Base-by-base conservation (phyloP, 2,113 vertebrate genomes). In the Phoenicopterus ruber region DNA sequence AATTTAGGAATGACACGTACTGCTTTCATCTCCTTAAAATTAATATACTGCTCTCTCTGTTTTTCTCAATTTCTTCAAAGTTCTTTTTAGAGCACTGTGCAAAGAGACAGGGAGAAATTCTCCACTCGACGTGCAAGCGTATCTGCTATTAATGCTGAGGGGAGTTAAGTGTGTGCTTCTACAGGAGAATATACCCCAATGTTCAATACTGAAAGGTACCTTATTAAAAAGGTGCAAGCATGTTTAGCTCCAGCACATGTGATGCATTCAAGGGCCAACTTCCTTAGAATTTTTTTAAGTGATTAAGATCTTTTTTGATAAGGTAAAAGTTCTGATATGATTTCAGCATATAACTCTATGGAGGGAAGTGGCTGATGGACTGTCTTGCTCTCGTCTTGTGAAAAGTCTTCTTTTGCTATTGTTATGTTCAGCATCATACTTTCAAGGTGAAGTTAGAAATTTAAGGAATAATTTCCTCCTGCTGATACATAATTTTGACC, bases 11-110 rank as follows among this genome's bases (percentile, higher is more conserved):
- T 95, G 94, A 94, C 83, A 82, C 80, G 80, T 94, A 94, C 88
- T 98, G 96, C 97, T 98, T 98, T 98, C 95, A 97, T 96, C 96
- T 96, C 94, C 90, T 86, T 95, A 96, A 95, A 97, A 98, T 97
- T 97, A 98, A 97, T 97, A 96, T 96, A 88, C 55, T 90, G 55
- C 70, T 86, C 84, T 95, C 65, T 81, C 73, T 96, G 82, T 96
- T 97, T 96, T 97, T 94, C 96, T 97, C 77, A 95, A 82, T 94
- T 96, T 97, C 94, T 96, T 97, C 93, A 89, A 82, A 94, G 95
- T 96, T 97, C 94, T 86, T 77, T 84, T 96, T 94, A 83, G 87
- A 98, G 83, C 92, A 96, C 87, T 90, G 88, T 82, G 95, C 96
- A 97, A 88, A 97, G 92, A 98, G 92, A 96, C 91, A 96, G 95